Conservation (phyloP, 2,888 invertebrate genomes). For the Dynastes hyllus region DNA sequence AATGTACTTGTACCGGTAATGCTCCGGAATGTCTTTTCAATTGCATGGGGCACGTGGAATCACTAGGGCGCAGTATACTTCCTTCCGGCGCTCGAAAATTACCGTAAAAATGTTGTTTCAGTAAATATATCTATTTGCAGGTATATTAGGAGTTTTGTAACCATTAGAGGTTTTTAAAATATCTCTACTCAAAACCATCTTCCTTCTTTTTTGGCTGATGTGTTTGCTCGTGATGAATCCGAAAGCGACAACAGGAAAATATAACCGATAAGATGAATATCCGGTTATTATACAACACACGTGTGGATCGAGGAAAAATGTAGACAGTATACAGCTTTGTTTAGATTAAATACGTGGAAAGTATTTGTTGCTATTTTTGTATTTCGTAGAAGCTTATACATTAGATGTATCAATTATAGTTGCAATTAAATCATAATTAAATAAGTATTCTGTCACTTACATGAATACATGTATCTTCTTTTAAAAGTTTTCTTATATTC, state of each 20-base stretch:
- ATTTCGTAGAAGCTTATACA: background rate
- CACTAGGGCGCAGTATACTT: constrained; percentile 56
- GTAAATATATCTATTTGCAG: background rate
- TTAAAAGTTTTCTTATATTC: too few relatives aligned
- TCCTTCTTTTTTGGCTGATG: constrained; percentile 38
- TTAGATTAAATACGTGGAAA: background rate
- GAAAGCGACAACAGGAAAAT: constrained; percentile 60
- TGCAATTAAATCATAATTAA: background rate
- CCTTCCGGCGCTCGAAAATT: constrained; percentile 40
- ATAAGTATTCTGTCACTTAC: too few relatives aligned
- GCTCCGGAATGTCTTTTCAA: constrained; percentile 27
- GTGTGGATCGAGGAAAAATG: constrained; percentile 26
- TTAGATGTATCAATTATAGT: background rate
- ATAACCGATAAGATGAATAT: constrained; percentile 61
- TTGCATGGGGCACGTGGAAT: constrained; percentile 59
- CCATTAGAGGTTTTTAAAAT: constrained; percentile 29
- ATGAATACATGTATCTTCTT: too few relatives aligned
- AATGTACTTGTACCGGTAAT: constrained; percentile 60
- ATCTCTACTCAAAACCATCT: constrained; percentile 52
- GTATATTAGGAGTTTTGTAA: background rate
- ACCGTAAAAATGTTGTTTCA: constrained; percentile 11
- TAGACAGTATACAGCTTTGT: background rate
- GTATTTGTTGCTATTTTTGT: background rate
- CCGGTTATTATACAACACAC: constrained; percentile 54
- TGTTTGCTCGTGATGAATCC: constrained; percentile 40